Evolutionary conservation across 2,113 vertebrate species (phyloP).

Genomic region (Lophius piscatorius): DNA sequence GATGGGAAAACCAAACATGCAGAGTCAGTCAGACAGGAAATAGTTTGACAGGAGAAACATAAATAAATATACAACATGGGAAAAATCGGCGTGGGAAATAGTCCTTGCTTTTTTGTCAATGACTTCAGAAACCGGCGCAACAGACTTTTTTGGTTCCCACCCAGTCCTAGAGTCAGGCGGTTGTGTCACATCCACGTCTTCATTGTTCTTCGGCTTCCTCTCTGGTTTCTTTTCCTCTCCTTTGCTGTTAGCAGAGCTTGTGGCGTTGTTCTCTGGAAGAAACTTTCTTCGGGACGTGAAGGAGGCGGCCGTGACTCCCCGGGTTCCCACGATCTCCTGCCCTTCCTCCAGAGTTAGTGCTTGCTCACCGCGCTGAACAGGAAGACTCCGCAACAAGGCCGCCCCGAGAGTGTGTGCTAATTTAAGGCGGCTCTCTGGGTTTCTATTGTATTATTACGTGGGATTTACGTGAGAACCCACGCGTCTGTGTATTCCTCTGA

Average conservation of each 20-base stretch:
- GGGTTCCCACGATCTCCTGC: constrained; percentile 78
- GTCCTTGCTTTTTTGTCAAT: constrained; percentile 64
- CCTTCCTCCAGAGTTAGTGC: constrained; percentile 72
- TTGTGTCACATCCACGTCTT: constrained; percentile 59
- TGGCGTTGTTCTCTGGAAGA: constrained; percentile 63
- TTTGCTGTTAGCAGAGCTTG: constrained; percentile 38
- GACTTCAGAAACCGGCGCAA: constrained; percentile 47
- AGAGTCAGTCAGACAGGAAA: constrained; percentile 53
- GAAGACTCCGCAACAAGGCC: constrained; percentile 53
- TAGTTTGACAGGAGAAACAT: constrained; percentile 54
- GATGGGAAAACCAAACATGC: constrained; percentile 65
- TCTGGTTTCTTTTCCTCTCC: constrained; percentile 43
- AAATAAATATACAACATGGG: constrained; percentile 73
- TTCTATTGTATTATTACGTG: constrained; percentile 36
- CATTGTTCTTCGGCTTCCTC: constrained; percentile 81
- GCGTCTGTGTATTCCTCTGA: constrained; percentile 9
- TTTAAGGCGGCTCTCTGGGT: constrained; percentile 19
- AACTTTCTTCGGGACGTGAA: constrained; percentile 50
- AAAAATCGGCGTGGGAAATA: constrained; percentile 76
- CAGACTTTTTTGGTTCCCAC: constrained; percentile 60
- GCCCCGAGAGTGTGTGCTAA: constrained; percentile 28
- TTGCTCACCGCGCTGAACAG: constrained; percentile 59
- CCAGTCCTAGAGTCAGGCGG: constrained; percentile 46
- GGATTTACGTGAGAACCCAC: constrained; percentile 30
- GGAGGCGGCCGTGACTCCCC: constrained; percentile 35